Evolutionary conservation across 2,797 vertebrate species (phyloP), one percentile per base, ranked within the genome.

Genomic region (Cossypha dichroa): DNA sequence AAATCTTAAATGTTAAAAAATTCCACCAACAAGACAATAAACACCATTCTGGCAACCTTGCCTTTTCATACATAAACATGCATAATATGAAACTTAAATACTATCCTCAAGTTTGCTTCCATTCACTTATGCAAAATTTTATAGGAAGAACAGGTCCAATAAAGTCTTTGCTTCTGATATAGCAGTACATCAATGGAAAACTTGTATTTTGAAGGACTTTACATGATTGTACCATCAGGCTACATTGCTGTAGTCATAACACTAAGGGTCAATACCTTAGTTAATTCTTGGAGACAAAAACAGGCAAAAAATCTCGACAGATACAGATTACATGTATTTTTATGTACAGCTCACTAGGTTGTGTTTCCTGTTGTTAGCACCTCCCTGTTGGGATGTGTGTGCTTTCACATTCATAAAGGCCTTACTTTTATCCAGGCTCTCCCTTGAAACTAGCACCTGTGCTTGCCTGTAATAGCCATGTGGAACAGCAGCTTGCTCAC

Each of bases 401-500:
- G 76, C 93, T 97, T 82, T 95, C 91, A 19, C 96, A 86, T 46
- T 95, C 85, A 68, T 88, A 94, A 75, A 96, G 95, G 87, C 94
- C 94, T 91, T 97, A 83, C 43, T 97, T 95, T 92, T 96, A 97
- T n/a, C 93, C 95, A 85, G 69, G 85, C 72, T 97, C 40, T 82
- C 77, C 94, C 77, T 90, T 59, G 33, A 97, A 96, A 96, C 86
- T 97, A 95, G 73, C 96, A 72, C 28, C 97, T 85, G 59, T 96
- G 49, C 82, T 98, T 97, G 88, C 93, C 88, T 81, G 36, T 83
- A 94, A 90, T 95, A 96, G 96, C 96, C 93, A 92, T 78, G 74
- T 96, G 94, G 97, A 97, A 93, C 97, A 98, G 69, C 96, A 97
- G 90, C 93, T 98, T 29, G 96, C 90, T 93, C 36, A 86, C 86